These are phyloP conservation scores for Ypsolopha sequella DNA, from an alignment of 2,888 invertebrate species.

Conservation along the genomic window DNA sequence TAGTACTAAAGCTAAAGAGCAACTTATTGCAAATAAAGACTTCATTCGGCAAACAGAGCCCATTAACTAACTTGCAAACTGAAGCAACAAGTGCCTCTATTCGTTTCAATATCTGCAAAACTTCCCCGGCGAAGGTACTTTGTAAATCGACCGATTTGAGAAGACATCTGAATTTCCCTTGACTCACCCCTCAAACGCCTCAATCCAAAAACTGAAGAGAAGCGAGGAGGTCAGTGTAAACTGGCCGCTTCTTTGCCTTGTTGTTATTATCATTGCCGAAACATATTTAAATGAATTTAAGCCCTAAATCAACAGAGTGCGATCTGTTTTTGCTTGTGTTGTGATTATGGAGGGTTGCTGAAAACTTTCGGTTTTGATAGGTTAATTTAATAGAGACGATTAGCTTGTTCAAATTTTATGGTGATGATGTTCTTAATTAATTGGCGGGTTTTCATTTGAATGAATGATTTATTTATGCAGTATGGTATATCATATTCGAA, in stretches of 20 bases:
- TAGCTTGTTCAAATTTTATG: not conserved
- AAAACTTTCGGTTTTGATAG: not conserved
- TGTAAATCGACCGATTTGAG: constrained; percentile 50
- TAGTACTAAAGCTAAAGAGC: not conserved
- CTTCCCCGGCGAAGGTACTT: constrained; percentile 48
- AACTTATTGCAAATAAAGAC: constrained; percentile 1
- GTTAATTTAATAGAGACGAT: not conserved
- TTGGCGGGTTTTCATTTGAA: too few species aligned
- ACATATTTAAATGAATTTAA: constrained; percentile 34
- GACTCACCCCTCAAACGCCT: constrained; percentile 15
- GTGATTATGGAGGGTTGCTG: not conserved
- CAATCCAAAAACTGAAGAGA: constrained; percentile 11
- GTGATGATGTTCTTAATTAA: too few species aligned
- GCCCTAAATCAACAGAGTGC: constrained; percentile 26
- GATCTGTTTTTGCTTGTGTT: constrained; percentile 23
- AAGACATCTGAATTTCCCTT: constrained; percentile 20
- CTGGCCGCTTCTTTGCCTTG: constrained; percentile 47
- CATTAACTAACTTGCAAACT: constrained; percentile 58
- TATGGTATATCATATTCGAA: too few species aligned
- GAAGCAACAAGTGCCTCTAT: constrained; percentile 64
- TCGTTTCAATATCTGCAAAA: constrained; percentile 69
- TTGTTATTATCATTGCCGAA: constrained; percentile 56
- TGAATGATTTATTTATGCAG: not conserved
- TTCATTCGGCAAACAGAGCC: constrained; percentile 13
- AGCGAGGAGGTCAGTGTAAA: constrained; percentile 26